Evolutionary conservation across 2,113 vertebrate species (phyloP).

Genomic region (Neopipo cinnamomea): DNA sequence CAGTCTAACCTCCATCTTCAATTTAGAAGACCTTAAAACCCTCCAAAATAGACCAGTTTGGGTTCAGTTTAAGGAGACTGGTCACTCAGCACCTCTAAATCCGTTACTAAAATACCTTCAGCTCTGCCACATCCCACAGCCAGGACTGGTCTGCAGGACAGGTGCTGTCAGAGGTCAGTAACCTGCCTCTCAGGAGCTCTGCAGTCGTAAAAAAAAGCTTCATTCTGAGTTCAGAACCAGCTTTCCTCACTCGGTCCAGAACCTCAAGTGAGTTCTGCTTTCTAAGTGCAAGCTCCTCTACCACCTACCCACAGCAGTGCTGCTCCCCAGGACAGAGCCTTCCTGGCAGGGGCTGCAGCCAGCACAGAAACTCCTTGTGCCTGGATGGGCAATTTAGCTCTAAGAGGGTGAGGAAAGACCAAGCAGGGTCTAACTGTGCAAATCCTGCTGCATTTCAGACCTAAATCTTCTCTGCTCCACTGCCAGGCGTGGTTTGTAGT

Average conservation of each 20-base stretch:
- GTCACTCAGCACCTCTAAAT: background rate
- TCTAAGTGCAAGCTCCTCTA: background rate
- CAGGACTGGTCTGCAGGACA: background rate
- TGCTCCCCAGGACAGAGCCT: background rate
- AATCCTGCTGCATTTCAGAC: background rate
- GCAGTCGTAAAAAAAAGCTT: background rate
- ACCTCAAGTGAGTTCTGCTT: background rate
- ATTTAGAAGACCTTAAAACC: background rate
- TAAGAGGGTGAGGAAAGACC: background rate
- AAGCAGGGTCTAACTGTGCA: background rate
- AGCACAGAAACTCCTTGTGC: background rate
- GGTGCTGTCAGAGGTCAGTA: background rate
- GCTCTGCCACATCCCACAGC: background rate
- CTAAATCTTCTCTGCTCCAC: background rate
- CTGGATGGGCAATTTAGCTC: background rate
- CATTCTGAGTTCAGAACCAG: background rate
- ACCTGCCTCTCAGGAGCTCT: background rate
- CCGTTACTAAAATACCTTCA: background rate
- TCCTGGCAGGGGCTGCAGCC: background rate
- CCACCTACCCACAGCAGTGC: background rate
- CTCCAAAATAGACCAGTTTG: background rate
- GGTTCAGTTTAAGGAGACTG: background rate
- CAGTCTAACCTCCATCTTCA: background rate
- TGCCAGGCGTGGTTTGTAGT: background rate
- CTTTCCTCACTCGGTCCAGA: background rate